These are phyloP conservation scores for Arrhamphus sclerolepis DNA, from an alignment of 2,797 vertebrate species.

Conservation along the genomic window DNA sequence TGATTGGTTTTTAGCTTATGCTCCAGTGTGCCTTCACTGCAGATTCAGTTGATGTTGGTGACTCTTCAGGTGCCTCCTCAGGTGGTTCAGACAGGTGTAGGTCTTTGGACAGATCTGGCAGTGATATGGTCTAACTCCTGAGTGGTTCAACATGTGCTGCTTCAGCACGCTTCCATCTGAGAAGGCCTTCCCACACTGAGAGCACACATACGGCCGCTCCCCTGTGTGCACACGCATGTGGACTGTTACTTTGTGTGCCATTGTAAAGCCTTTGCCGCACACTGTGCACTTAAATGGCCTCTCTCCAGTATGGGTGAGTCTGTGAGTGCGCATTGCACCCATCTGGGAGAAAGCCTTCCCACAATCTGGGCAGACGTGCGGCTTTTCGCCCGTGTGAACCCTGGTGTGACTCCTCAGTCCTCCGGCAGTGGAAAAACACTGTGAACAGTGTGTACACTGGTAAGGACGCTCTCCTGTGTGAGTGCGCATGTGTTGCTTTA, in stretches of 20 bases:
- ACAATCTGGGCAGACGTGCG: slow-evolving; percentile 74
- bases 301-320: slow-evolving; percentile 79
- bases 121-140: slow-evolving; percentile 77
- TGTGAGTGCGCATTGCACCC: slow-evolving; percentile 78
- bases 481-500: slow-evolving; percentile 80
- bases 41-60: slow-evolving; percentile 67
- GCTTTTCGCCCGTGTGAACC: slow-evolving; percentile 79
- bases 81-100: slow-evolving; percentile 80
- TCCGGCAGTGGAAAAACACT: slow-evolving; percentile 78
- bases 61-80: slow-evolving; percentile 79
- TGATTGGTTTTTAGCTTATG: neutral
- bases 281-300: slow-evolving; percentile 76
- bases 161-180: slow-evolving; percentile 78
- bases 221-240: slow-evolving; percentile 79
- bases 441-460: slow-evolving; percentile 77
- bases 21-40: neutral
- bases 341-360: slow-evolving; percentile 80
- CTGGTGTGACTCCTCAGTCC: slow-evolving; percentile 78
- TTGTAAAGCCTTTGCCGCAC: slow-evolving; percentile 78
- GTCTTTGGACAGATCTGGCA: slow-evolving; percentile 82
- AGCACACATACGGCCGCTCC: slow-evolving; percentile 76
- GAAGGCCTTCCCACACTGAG: slow-evolving; percentile 79
- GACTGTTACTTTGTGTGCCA: slow-evolving; percentile 78
- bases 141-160: slow-evolving; percentile 81
- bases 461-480: slow-evolving; percentile 79